These are phyloP conservation scores for Actinostola sp. DNA, from an alignment of 92 coral and sea anemone species.

Conservation along the genomic window DNA sequence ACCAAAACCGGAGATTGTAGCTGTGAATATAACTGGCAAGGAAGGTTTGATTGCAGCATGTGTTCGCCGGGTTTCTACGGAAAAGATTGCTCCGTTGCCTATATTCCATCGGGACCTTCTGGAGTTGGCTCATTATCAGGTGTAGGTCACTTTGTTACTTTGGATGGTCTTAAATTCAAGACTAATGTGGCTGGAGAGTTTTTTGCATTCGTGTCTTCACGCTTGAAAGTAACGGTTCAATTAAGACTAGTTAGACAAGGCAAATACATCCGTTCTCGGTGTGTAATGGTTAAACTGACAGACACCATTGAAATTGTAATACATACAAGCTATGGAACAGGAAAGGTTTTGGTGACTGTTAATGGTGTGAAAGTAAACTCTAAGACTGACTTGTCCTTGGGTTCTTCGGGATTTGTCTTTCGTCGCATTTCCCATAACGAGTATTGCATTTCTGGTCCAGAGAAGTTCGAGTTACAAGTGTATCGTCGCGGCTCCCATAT, in stretches of 20 bases:
- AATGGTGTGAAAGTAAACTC: constrained; percentile 32
- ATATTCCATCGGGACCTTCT: constrained; percentile 16
- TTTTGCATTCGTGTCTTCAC: constrained; percentile 45
- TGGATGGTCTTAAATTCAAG: constrained; percentile 51
- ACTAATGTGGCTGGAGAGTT: constrained; percentile 59
- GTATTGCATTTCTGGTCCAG: constrained; percentile 53
- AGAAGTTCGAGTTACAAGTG: constrained; percentile 41
- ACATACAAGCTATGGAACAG: constrained; percentile 46
- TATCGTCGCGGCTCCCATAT: constrained; percentile 51
- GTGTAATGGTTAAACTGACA: constrained; percentile 39
- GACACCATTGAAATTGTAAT: constrained; percentile 24
- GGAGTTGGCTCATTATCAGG: constrained; percentile 58
- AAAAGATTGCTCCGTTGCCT: constrained; percentile 60
- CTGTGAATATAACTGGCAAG: constrained; percentile 58
- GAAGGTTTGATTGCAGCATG: constrained; percentile 40
- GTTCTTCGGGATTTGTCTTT: constrained; percentile 46
- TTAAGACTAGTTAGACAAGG: constrained; percentile 58
- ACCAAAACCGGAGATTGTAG: constrained; percentile 57
- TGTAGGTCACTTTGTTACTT: constrained; percentile 49
- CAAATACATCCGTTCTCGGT: constrained; percentile 47
- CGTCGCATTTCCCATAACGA: constrained; percentile 40
- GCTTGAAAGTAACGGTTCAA: constrained; percentile 48
- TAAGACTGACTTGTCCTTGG: constrained; percentile 21
- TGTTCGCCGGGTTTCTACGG: constrained; percentile 60
- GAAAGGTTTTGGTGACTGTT: constrained; percentile 33